Percentiles rank a stretch among this genome's conserved stretches.
Conservation (phyloP, 2,888 invertebrate genomes). For the Chloroclysta siterata region DNA sequence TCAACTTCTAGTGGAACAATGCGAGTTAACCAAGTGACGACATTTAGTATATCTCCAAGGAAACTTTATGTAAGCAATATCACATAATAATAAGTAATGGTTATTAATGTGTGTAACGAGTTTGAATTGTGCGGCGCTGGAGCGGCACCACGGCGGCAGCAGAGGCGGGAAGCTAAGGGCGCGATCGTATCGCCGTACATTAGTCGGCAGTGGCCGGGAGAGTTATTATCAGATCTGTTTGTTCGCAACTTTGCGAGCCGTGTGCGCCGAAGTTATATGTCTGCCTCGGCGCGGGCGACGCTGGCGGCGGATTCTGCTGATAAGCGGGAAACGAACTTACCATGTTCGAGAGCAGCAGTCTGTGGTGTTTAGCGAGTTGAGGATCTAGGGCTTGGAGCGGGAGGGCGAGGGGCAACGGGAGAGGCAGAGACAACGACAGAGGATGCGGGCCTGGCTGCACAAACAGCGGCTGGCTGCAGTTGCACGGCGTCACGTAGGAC, state of each 20-base stretch:
- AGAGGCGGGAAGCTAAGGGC: conserved; percentile 57
- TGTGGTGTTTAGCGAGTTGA: conserved; percentile 81
- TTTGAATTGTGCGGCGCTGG: conserved; percentile 52
- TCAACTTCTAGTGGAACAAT: conserved; percentile 68
- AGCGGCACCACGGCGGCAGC: conserved; percentile 49
- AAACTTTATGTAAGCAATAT: conserved; percentile 58
- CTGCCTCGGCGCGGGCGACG: conserved; percentile 46
- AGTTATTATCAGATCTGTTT: conserved; percentile 72
- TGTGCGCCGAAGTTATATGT: conserved; percentile 60
- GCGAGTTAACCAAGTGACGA: conserved; percentile 65
- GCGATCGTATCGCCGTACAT: conserved; percentile 63
- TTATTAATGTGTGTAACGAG: conserved; percentile 62
- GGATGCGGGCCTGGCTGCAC: conserved; percentile 78
- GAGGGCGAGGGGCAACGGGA: conserved; percentile 77
- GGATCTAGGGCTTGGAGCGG: conserved; percentile 81
- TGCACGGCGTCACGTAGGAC: conserved; percentile 83
- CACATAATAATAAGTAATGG: conserved; percentile 60
- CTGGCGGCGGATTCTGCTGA: conserved; percentile 42
- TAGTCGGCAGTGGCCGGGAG: conserved; percentile 55
- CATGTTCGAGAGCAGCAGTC: conserved; percentile 84
- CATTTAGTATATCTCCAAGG: conserved; percentile 56
- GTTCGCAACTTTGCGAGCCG: conserved; percentile 64
- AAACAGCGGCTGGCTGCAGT: conserved; percentile 79
- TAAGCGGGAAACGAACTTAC: conserved; percentile 70
- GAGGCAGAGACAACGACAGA: conserved; percentile 75